phyloP scores from a whole-genome alignment of 2,113 vertebrate genomes.

The Pyxicephalus adspersus region DNA sequence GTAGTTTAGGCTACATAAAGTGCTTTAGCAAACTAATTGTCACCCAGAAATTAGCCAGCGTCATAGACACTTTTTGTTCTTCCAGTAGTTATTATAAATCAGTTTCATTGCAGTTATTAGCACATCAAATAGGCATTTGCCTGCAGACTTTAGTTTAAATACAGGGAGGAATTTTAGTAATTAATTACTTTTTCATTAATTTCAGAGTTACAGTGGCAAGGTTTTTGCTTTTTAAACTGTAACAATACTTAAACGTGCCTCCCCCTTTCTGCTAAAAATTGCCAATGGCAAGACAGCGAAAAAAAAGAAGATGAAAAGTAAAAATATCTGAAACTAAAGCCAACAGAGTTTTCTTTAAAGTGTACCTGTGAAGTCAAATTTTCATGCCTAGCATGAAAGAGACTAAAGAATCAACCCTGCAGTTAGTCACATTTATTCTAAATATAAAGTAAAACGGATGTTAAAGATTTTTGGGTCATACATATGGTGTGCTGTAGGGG shows the following conservation, averaged over 20 bases:
- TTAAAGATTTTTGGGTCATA: no score
- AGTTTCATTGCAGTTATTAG: no score
- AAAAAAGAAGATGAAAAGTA: not conserved
- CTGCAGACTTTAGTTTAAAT: not conserved
- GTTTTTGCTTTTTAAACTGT: not conserved
- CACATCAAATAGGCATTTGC: not conserved
- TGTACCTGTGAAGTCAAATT: not conserved
- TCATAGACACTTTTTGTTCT: no score
- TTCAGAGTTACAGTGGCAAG: not conserved
- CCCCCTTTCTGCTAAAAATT: not conserved
- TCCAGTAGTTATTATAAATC: no score
- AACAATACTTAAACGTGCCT: not conserved
- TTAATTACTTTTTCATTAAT: conserved; percentile 1
- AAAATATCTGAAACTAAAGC: not conserved
- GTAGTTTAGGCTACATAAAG: no score
- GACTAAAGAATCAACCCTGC: not conserved
- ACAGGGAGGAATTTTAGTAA: not conserved
- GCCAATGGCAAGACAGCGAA: not conserved
- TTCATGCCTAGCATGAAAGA: not conserved
- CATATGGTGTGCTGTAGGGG: no score
- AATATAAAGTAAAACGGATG: no score
- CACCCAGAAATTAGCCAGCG: no score
- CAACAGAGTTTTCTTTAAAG: not conserved
- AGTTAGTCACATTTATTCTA: no score
- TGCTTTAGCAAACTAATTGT: no score